Evolutionary conservation across 1,140 invertebrate species (phyloP).

Genomic region (Hermetia illucens): DNA sequence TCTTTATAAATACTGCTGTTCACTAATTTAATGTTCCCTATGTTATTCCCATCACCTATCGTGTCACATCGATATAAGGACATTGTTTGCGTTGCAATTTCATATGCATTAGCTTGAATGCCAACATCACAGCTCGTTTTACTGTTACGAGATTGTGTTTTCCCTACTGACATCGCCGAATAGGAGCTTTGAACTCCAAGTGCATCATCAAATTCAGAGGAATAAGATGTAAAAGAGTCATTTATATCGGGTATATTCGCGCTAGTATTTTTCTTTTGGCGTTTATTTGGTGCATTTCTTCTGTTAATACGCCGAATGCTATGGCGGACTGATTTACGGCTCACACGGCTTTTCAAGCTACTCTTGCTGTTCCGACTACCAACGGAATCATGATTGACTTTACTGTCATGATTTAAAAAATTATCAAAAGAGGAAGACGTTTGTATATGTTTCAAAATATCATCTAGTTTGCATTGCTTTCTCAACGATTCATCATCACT

Average conservation of each 20-base stretch:
- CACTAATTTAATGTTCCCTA: too few species aligned
- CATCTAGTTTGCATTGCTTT: not conserved
- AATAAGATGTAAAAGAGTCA: slow-evolving; percentile 16
- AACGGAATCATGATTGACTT: slow-evolving; percentile 6
- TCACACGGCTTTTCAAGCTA: slow-evolving; percentile 15
- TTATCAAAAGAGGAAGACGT: not conserved
- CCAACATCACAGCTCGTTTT: slow-evolving; percentile 36
- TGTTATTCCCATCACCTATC: slow-evolving; percentile 19
- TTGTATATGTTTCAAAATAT: not conserved
- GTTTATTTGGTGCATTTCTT: slow-evolving; percentile 8
- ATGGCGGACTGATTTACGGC: slow-evolving; percentile 16
- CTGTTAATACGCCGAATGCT: slow-evolving; percentile 5
- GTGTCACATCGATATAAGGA: slow-evolving; percentile 20
- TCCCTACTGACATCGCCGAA: slow-evolving; percentile 33
- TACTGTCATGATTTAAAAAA: slow-evolving; percentile 6
- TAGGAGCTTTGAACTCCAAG: slow-evolving; percentile 29
- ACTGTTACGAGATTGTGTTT: slow-evolving; percentile 34
- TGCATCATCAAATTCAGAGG: slow-evolving; percentile 15
- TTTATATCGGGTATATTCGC: slow-evolving; percentile 7
- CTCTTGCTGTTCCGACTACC: slow-evolving; percentile 3
- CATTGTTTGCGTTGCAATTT: slow-evolving; percentile 43
- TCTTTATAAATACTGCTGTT: slow-evolving; percentile 10
- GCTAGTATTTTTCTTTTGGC: slow-evolving; percentile 6
- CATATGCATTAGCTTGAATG: slow-evolving; percentile 42
- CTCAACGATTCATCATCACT: slow-evolving; percentile 32